Percentiles rank a stretch among this genome's conserved stretches.
These are phyloP conservation scores for Anarhynchus alexandrinus DNA, from an alignment of 2,113 vertebrate genomes.

Conservation along the genomic window DNA sequence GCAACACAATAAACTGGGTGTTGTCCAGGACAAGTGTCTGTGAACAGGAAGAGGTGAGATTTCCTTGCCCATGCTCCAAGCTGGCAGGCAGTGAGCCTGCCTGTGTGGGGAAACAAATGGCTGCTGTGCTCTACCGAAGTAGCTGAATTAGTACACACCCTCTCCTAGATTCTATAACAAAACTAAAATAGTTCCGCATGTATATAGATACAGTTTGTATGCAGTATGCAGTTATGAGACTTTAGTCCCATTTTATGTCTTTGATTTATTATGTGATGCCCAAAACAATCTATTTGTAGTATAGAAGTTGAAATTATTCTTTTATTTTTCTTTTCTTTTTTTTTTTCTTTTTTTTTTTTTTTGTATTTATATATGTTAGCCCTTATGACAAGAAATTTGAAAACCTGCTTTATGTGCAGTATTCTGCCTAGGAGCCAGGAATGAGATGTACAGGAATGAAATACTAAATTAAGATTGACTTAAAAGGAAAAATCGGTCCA, in stretches of 20 bases:
- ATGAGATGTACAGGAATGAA: background rate
- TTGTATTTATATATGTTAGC: background rate
- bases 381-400: background rate
- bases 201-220: background rate
- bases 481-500: background rate
- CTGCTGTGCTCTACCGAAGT: background rate
- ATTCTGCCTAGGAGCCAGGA: background rate
- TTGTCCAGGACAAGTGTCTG: background rate
- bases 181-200: background rate
- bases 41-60: background rate
- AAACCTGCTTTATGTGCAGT: background rate
- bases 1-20: background rate
- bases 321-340: background rate
- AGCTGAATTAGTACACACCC: background rate
- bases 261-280: background rate
- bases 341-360: no score
- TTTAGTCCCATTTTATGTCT: background rate
- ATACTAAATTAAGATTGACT: background rate
- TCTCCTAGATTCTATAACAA: background rate
- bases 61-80: background rate
- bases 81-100: background rate
- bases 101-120: background rate
- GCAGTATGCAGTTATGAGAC: background rate
- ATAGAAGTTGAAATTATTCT: background rate
- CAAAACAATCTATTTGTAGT: background rate